A percentile compares a stretch with the other conserved stretches of the same genome.
Evolutionary conservation across 2,797 vertebrate species (phyloP).

Genomic region (Tolypeutes matacus): DNA sequence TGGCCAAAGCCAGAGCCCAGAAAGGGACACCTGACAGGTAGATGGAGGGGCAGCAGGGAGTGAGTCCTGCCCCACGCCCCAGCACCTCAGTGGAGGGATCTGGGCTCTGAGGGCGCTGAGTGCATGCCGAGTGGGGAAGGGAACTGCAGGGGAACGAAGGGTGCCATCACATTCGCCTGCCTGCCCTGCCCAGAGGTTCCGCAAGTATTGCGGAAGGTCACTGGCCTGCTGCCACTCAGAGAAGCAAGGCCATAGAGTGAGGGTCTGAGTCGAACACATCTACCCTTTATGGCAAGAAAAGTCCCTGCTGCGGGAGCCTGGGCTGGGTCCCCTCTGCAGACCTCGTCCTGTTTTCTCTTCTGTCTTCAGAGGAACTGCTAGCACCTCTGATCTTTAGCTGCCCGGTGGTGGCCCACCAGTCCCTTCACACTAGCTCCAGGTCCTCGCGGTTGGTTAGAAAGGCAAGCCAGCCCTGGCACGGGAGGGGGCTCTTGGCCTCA

Average conservation of each 20-base stretch:
- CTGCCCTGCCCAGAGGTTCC: neutral
- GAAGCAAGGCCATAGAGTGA: fast-evolving
- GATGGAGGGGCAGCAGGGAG: neutral
- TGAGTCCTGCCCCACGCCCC: neutral
- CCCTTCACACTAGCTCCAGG: neutral
- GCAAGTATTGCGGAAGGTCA: fast-evolving
- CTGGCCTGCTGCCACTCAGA: too few species aligned
- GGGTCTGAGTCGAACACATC: neutral
- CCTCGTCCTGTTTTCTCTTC: neutral
- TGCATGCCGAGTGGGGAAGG: neutral
- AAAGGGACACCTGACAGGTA: fast-evolving
- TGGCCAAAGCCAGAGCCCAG: neutral
- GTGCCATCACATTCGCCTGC: neutral
- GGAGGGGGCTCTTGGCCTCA: neutral
- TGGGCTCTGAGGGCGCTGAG: neutral
- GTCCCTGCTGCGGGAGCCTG: neutral
- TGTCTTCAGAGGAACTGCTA: neutral
- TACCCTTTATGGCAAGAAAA: neutral
- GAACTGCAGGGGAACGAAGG: neutral
- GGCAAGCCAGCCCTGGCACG: neutral
- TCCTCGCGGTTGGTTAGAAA: neutral
- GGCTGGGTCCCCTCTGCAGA: neutral
- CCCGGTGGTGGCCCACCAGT: neutral
- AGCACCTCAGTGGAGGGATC: neutral
- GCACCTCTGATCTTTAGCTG: neutral